Percentiles rank a stretch among this genome's conserved stretches.
Evolutionary conservation across 2,113 vertebrate species (phyloP).

Genomic region (Himantopus leucocephalus): DNA sequence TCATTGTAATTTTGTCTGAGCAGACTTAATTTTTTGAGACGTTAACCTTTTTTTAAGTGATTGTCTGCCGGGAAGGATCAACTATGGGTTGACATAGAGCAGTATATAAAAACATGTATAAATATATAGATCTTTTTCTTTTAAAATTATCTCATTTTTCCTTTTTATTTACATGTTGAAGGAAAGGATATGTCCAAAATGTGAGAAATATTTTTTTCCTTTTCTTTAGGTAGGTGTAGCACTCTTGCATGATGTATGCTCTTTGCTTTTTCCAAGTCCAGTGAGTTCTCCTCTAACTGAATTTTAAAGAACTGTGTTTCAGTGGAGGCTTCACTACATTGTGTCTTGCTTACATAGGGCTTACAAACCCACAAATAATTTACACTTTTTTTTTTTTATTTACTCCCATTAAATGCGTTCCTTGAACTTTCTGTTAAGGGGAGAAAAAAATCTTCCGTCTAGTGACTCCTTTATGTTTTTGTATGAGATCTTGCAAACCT

Average conservation of each 20-base stretch:
- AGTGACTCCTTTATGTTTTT: neutral
- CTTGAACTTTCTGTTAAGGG: neutral
- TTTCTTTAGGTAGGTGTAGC: neutral
- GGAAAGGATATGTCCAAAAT: neutral
- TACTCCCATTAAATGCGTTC: neutral
- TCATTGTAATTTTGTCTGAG: neutral
- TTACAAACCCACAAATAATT: neutral
- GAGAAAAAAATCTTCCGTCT: neutral
- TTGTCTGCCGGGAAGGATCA: neutral
- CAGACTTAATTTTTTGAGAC: neutral
- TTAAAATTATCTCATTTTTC: neutral
- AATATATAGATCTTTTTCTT: neutral
- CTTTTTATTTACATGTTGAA: neutral
- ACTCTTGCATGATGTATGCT: fast-evolving
- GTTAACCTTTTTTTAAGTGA: neutral
- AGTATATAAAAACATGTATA: neutral
- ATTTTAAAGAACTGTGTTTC: neutral
- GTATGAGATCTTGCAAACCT: neutral
- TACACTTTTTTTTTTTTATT: neutral
- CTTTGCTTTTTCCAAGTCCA: neutral
- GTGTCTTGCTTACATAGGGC: neutral
- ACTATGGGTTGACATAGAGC: neutral
- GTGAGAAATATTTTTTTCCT: neutral
- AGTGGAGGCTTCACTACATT: neutral
- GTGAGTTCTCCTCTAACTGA: neutral